Conservation (phyloP, 2,113 vertebrate genomes). For the Potamarius usumacintae region DNA sequence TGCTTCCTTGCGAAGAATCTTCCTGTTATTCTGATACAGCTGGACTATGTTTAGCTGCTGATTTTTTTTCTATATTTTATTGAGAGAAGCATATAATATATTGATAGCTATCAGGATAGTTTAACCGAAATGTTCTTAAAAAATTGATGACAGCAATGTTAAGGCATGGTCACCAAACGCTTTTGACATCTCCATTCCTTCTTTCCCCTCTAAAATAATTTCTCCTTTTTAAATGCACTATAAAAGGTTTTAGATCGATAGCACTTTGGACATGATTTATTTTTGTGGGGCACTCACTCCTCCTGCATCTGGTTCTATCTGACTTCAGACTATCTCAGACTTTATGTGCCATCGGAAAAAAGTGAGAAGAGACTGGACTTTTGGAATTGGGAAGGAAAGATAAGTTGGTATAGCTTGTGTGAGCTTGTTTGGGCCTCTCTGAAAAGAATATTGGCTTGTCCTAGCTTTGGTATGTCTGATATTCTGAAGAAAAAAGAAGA, state of each 20-base stretch:
- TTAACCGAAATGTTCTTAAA: constrained; percentile 14
- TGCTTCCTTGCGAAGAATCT: neutral
- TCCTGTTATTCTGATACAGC: neutral
- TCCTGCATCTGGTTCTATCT: constrained; percentile 20
- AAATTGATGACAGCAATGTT: neutral
- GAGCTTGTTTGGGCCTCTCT: constrained; percentile 32
- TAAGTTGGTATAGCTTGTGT: constrained; percentile 23
- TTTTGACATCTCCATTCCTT: constrained; percentile 4
- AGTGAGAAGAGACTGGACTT: constrained; percentile 17
- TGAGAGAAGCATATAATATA: neutral
- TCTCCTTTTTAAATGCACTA: constrained; percentile 28
- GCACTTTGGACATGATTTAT: constrained; percentile 42
- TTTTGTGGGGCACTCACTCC: constrained; percentile 26
- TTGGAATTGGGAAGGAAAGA: constrained; percentile 18
- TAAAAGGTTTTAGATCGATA: constrained; percentile 48
- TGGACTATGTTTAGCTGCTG: neutral
- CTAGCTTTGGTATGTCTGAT: constrained; percentile 5
- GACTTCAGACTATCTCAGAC: neutral
- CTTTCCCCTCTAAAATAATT: constrained; percentile 10
- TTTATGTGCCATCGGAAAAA: neutral
- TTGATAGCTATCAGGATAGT: neutral
- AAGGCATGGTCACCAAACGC: neutral
- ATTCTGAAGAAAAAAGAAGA: neutral
- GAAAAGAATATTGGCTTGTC: neutral
- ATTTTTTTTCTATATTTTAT: neutral